Evolutionary conservation across 1,140 invertebrate genomes (phyloP).

Genomic region (Aradophagus sp.): DNA sequence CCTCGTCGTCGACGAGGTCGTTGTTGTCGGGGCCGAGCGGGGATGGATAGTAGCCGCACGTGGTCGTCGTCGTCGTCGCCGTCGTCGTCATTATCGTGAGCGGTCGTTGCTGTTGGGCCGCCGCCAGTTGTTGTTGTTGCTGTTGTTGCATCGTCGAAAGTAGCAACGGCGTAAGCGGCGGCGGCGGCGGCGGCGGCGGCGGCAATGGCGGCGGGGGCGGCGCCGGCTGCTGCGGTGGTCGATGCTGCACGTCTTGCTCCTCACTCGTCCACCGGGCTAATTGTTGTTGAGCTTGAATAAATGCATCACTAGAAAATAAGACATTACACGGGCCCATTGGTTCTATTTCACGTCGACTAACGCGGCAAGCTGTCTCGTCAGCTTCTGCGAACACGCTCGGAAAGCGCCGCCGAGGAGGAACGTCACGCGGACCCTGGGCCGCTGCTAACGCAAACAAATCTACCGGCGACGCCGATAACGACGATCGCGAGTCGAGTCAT

Average conservation of each 20-base stretch:
- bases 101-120: slow-evolving; percentile 43
- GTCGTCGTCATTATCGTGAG: slow-evolving; percentile 53
- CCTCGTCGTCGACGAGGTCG: slow-evolving; percentile 62
- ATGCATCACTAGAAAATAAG: slow-evolving; percentile 94
- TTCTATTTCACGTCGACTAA: slow-evolving; percentile 69
- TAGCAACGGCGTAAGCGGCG: slow-evolving; percentile 33
- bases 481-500: no score
- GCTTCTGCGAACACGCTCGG: no score
- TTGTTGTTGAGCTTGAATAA: slow-evolving; percentile 94
- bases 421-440: no score
- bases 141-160: slow-evolving; percentile 39
- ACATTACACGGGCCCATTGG: slow-evolving; percentile 75
- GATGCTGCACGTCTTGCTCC: slow-evolving; percentile 81
- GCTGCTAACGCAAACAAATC: no score
- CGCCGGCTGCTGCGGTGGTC: slow-evolving; percentile 67
- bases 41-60: slow-evolving; percentile 69
- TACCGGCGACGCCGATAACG: no score
- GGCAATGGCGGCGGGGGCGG: slow-evolving; percentile 46
- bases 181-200: slow-evolving; percentile 26
- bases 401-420: no score
- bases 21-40: slow-evolving; percentile 66
- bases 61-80: slow-evolving; percentile 51
- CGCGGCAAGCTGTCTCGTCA: slow-evolving; percentile 40
- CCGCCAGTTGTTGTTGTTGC: neutral
- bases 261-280: slow-evolving; percentile 93